Evolutionary conservation across 2,797 vertebrate genomes (phyloP), one percentile per base, ranked within the genome.

Genomic region (Helostoma temminkii): DNA sequence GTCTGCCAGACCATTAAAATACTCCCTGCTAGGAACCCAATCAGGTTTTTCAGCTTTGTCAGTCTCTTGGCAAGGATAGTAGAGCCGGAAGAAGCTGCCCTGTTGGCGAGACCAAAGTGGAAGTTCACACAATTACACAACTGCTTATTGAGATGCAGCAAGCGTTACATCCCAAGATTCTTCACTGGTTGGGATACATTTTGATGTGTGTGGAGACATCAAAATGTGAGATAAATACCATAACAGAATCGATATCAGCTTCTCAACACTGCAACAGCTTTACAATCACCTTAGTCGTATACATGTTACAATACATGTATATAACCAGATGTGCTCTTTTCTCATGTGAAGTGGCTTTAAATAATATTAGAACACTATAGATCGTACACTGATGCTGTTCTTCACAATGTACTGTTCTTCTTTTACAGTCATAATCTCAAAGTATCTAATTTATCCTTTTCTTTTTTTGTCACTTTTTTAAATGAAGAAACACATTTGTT

Each of bases 21-120:
- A 99, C 71, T 98, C 96, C 55, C 81, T 91, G 61, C 91, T 91
- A 0, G 97, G 97, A 61, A 99, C 95, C 97, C 97, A 99, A 9
- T 88, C 60, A 1, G 96, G 95, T 25, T 93, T 91, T 21, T 92
- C 84, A 0, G 52, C 76, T 9, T 79, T 85, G 16, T 91, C 84
- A 0, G 55, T 78, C 47, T 91, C 73, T 19, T 93, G 83, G 5
- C 96, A 95, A 0, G 98, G 98, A 77, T 99, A 99, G 90, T 95
- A 99, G 2, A 99, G 89, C 24, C 96, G 95, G 71, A 99, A 88
- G 78, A 99, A 97, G 53, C 84, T 95, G 57, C 97, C 95, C 97
- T 98, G 83, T 59, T 15, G 56, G 65, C 0, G 10, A 41, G 11
- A 72, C 26, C 55, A 4, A 67, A 21, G 37, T 0, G 21, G 2